Conservation (phyloP, 2,113 vertebrate species). For the Isurus oxyrinchus region DNA sequence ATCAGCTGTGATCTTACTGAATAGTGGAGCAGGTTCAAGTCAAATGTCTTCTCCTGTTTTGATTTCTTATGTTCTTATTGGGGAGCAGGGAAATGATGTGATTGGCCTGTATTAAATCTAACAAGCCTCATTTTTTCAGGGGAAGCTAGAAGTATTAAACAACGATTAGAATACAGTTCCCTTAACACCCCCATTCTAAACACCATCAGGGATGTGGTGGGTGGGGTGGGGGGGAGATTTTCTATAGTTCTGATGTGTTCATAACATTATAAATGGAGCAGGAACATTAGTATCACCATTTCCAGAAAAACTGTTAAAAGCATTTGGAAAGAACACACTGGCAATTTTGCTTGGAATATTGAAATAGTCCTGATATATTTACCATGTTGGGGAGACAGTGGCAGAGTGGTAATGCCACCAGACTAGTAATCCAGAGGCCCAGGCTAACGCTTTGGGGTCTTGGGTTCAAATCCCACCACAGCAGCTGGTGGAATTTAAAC, state of each 20-base stretch:
- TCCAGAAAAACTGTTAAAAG: not conserved
- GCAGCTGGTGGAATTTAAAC: no score
- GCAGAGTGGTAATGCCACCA: not conserved
- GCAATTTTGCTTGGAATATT: not conserved
- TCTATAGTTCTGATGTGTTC: not conserved
- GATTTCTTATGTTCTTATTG: not conserved
- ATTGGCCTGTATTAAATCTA: not conserved
- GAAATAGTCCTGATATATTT: not conserved
- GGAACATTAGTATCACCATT: not conserved
- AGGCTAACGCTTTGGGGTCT: no score
- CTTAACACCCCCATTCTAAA: not conserved
- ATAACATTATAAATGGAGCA: not conserved
- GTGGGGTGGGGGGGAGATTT: not conserved
- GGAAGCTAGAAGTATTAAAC: not conserved
- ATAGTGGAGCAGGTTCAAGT: not conserved
- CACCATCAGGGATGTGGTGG: not conserved
- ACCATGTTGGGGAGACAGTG: not conserved
- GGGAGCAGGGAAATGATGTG: not conserved
- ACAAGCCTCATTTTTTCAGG: not conserved
- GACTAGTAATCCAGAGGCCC: no score
- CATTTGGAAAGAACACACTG: not conserved
- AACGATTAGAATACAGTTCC: not conserved
- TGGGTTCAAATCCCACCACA: no score
- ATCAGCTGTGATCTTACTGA: not conserved
- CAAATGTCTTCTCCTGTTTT: not conserved